phyloP scores from a whole-genome alignment of 2,113 vertebrate genomes.

The Rhabdornis inornatus region DNA sequence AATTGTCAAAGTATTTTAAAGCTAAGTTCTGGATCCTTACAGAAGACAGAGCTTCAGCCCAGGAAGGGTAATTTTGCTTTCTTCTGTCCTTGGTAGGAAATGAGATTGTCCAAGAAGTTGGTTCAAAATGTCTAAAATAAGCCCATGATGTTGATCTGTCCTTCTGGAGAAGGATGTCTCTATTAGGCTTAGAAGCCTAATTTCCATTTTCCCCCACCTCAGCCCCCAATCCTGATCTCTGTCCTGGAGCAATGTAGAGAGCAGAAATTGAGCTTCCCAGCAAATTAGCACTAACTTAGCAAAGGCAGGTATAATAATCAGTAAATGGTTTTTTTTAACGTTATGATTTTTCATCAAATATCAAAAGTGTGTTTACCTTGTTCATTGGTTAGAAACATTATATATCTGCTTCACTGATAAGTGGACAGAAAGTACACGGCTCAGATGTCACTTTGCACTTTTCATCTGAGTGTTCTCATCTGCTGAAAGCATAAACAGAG shows the following conservation, averaged over 20 bases:
- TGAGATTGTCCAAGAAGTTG: not conserved
- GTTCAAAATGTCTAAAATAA: not conserved
- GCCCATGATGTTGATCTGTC: not conserved
- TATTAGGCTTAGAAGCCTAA: not conserved
- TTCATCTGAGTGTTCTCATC: not conserved
- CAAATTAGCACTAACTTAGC: not conserved
- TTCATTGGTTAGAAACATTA: not conserved
- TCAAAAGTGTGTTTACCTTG: not conserved
- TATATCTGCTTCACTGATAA: not conserved
- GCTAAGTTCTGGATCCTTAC: not conserved
- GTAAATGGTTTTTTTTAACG: not conserved
- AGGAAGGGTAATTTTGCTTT: not conserved
- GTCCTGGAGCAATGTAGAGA: not conserved
- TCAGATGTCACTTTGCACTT: not conserved
- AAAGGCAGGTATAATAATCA: not conserved
- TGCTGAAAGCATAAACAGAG: slow-evolving; percentile 26
- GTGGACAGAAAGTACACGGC: not conserved
- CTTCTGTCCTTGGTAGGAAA: not conserved
- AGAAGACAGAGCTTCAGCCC: not conserved
- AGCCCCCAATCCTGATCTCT: not conserved
- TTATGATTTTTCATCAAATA: not conserved
- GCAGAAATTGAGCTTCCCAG: not conserved
- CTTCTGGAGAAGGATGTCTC: not conserved
- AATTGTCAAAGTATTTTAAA: not conserved
- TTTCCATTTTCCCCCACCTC: not conserved